A percentile compares a stretch with the other conserved stretches of the same genome.
Evolutionary conservation across 2,888 invertebrate species (phyloP).

Genomic region (Oasisia sp.): DNA sequence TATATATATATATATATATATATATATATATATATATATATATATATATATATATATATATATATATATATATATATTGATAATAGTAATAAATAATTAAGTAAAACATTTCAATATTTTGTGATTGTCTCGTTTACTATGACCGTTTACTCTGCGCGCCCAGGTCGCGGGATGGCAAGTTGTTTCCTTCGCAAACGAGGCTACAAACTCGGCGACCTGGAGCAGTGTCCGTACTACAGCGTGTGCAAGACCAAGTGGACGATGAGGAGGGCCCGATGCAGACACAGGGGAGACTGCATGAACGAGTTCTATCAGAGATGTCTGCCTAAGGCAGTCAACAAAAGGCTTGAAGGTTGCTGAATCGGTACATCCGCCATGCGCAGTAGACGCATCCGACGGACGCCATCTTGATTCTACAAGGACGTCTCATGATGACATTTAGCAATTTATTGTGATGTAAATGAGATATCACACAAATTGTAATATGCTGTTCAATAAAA

Average conservation of each 20-base stretch:
- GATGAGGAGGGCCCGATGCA: neutral
- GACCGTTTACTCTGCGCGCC: neutral
- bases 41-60: too few species aligned
- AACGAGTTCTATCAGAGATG: neutral
- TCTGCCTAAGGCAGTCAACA: neutral
- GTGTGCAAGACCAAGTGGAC: neutral
- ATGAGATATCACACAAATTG: too few species aligned
- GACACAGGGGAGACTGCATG: neutral
- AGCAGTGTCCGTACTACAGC: neutral
- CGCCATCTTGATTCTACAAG: too few species aligned
- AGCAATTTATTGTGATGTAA: too few species aligned
- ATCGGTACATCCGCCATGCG: neutral
- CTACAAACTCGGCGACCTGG: neutral
- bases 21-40: too few species aligned
- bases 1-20: too few species aligned
- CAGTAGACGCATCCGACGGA: too few species aligned
- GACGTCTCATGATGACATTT: too few species aligned
- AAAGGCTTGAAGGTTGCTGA: neutral
- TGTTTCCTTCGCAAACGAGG: neutral
- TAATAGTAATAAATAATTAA: too few species aligned
- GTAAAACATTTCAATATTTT: neutral
- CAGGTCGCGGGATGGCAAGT: neutral
- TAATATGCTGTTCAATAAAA: too few species aligned
- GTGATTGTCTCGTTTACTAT: neutral
- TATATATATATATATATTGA: too few species aligned